These are phyloP conservation scores for Caerostris extrusa DNA, from an alignment of 1,140 invertebrate species.

Conservation along the genomic window DNA sequence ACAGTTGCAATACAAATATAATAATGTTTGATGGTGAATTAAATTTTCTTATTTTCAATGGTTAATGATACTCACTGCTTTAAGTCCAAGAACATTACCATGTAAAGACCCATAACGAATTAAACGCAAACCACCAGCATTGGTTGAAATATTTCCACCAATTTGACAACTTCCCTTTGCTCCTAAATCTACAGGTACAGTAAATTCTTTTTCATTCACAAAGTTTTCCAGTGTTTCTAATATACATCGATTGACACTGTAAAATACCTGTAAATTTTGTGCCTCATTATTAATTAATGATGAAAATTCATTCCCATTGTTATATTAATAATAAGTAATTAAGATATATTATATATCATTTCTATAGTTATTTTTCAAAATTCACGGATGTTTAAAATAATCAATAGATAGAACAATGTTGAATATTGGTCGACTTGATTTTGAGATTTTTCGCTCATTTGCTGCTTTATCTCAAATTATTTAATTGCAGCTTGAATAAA, in stretches of 20 bases:
- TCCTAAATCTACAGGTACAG: slow-evolving; percentile 97
- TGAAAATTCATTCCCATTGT: too few species aligned
- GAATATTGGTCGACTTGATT: too few species aligned
- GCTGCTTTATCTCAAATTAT: too few species aligned
- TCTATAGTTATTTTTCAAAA: too few species aligned
- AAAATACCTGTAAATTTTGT: slow-evolving; percentile 86
- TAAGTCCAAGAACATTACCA: slow-evolving; percentile 94
- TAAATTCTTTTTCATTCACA: slow-evolving; percentile 88
- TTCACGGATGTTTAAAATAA: too few species aligned
- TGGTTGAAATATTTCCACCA: slow-evolving; percentile 98
- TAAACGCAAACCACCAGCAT: slow-evolving; percentile 96
- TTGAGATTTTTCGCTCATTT: too few species aligned
- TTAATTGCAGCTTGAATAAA: too few species aligned
- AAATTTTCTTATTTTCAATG: not conserved
- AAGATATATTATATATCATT: too few species aligned
- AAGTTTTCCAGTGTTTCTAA: slow-evolving; percentile 92
- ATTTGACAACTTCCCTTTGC: slow-evolving; percentile 98
- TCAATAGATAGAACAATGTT: too few species aligned
- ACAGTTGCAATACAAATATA: not conserved
- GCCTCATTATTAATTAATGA: too few species aligned
- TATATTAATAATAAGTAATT: too few species aligned
- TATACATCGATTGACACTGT: slow-evolving; percentile 95
- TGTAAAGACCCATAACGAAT: slow-evolving; percentile 97
- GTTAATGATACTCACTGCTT: slow-evolving; percentile 87
- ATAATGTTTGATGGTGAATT: not conserved